Evolutionary conservation across 35 echinoderm and acorn worm species (phyloP), one percentile per base, ranked within the genome.

Genomic region (Anneissia japonica): DNA sequence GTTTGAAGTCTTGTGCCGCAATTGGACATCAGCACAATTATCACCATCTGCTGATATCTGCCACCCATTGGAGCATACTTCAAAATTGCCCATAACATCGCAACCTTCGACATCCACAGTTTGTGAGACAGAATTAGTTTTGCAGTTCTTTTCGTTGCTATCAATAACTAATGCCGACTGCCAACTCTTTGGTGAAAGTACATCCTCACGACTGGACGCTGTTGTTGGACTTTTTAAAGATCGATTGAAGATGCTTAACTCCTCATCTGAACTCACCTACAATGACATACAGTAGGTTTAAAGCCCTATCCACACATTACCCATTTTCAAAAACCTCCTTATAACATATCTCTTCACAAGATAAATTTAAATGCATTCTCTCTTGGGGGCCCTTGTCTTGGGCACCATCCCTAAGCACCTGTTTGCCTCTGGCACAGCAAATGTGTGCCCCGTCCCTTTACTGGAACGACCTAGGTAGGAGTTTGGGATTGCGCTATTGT

Each of bases 231-330:
- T 80, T 79, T 77, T 93, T 34, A 93, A 17, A 30, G 92, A 93
- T 41, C 92, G 87, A 72, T 86, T 93, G 82, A 93, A 89, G 72
- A 93, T 86, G 31, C 81, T 84, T 9, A 97, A 39, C 38, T 97
- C 95, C 80, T 97, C 95, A 91, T 97, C 95, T 35, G 95, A 97
- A 75, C 95, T 97, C 21, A 85, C 91, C 95, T 97, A 80, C 3
- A 74, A 79, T 75, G 0, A 87, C 0, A 81, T 37, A 46, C n/a
- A n/a, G n/a, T n/a, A n/a, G n/a, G n/a, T n/a, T n/a, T n/a, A n/a
- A n/a, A n/a, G n/a, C n/a, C n/a, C n/a, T n/a, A n/a, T n/a, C n/a
- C n/a, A n/a, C n/a, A n/a, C n/a, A n/a, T n/a, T n/a, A n/a, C n/a
- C n/a, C n/a, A n/a, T n/a, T n/a, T n/a, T n/a, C n/a, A n/a, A n/a